phyloP scores from a whole-genome alignment of 2,888 invertebrate genomes.

The Diaprepes abbreviatus region DNA sequence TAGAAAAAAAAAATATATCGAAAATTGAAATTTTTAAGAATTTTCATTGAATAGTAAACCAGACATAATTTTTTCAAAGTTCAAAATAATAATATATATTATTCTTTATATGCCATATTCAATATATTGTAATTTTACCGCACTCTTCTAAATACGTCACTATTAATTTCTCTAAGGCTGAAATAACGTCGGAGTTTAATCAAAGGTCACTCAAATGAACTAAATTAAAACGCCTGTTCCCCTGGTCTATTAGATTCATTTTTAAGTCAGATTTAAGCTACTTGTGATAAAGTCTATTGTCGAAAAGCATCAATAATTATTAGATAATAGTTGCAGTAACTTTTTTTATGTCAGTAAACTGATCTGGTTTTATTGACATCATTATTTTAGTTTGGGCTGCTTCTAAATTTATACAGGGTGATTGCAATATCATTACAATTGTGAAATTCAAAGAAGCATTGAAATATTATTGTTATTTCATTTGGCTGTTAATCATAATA shows the following conservation, averaged over 20 bases:
- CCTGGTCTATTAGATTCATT: slow-evolving; percentile 26
- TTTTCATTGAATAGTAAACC: no score
- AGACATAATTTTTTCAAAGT: no score
- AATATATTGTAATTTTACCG: no score
- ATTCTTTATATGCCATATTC: no score
- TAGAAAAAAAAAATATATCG: no score
- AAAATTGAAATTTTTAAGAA: no score
- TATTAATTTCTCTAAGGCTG: no score
- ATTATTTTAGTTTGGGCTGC: slow-evolving; percentile 2
- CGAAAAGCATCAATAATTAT: slow-evolving; percentile 36
- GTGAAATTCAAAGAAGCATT: not conserved
- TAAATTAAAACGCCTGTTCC: not conserved
- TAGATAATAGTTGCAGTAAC: slow-evolving; percentile 45
- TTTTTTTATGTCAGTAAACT: slow-evolving; percentile 25
- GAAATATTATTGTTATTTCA: not conserved
- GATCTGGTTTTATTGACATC: slow-evolving; percentile 39
- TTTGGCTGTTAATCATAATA: not conserved
- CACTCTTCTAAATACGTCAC: no score
- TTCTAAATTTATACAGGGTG: slow-evolving; percentile 12
- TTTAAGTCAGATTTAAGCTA: not conserved
- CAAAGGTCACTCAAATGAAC: no score
- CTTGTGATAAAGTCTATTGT: slow-evolving; percentile 9
- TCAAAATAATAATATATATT: no score
- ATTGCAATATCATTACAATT: not conserved
- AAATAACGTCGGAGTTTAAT: no score